A percentile compares a stretch with the other conserved stretches of the same genome.
phyloP scores from a whole-genome alignment of 1,140 invertebrate genomes.

The Drosophila gunungcola region DNA sequence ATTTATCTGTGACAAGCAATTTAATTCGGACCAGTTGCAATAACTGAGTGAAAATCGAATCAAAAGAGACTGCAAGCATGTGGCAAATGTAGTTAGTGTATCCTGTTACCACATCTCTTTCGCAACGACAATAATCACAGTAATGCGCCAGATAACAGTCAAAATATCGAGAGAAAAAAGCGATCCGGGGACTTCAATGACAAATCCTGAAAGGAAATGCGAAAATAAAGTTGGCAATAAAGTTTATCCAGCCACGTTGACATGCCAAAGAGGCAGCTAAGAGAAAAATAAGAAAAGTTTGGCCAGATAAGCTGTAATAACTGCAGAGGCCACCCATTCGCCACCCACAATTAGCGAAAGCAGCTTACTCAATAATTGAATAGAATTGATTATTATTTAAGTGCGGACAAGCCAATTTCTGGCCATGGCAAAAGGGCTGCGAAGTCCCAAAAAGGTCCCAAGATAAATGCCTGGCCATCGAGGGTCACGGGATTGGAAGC shows the following conservation, averaged over 20 bases:
- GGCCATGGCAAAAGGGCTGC: constrained; percentile 27
- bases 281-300: constrained; percentile 71
- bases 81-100: constrained; percentile 43
- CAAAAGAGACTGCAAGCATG: constrained; percentile 32
- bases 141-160: constrained; percentile 63
- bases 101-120: constrained; percentile 23
- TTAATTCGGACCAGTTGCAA: constrained; percentile 39
- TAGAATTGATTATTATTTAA: constrained; percentile 83
- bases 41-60: constrained; percentile 12
- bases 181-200: constrained; percentile 23
- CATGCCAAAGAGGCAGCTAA: constrained; percentile 40
- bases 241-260: constrained; percentile 57
- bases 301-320: constrained; percentile 56
- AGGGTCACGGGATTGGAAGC: constrained; percentile 26
- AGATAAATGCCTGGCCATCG: constrained; percentile 54
- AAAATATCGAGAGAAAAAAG: constrained; percentile 53
- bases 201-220: constrained; percentile 49
- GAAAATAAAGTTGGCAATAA: constrained; percentile 67
- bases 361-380: constrained; percentile 76
- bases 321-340: constrained; percentile 20
- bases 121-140: constrained; percentile 56
- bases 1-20: constrained; percentile 54
- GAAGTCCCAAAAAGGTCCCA: constrained; percentile 54
- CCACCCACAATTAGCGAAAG: constrained; percentile 71
- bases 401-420: constrained; percentile 70